Evolutionary conservation across 2,113 vertebrate species (phyloP), one percentile per base, ranked within the genome.

Genomic region (Lanius collurio): DNA sequence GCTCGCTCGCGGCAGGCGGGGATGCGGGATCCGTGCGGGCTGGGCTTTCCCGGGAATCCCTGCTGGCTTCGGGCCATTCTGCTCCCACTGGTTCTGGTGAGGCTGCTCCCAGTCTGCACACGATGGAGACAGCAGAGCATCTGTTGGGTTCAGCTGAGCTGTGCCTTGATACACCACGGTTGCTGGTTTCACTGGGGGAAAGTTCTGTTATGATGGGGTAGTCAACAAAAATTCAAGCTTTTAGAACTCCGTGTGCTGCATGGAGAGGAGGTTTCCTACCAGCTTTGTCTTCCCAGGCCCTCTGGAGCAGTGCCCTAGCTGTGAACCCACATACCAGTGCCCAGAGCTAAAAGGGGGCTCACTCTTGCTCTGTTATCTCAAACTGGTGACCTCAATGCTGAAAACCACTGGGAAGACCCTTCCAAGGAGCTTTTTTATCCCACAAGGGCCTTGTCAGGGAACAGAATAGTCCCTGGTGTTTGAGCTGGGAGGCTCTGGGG

Each of bases 361-460:
- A 0, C 75, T 94, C 65, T 74, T 53, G 19, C 57, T 65, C 46
- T 0, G 0, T 90, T 95, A 95, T 95, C 94, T 93, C 50, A 13
- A n/a, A 80, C 70, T 49, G 49, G 24, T 93, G 93, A 91, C 93
- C 86, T 83, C 33, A 69, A 50, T 26, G 69, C 50, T 7, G 3
- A 94, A 94, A 97, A 85, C 16, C 56, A 64, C 76, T 30, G 80
- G 67, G 88, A 94, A 95, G 88, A 92, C 46, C 64, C 83, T 89
- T 74, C 53, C 64, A 81, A 81, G 85, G 87, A 46, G 73, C 64
- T 42, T 83, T 95, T 95, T 90, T 89, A 55, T 90, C 52, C 76
- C 85, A 33, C 69, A 37, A 64, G 83, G 28, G 44, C 71, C 86
- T 93, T 88, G 79, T 87, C 90, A 96, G 64, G 69, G 76, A 78